Evolutionary conservation across 2,113 vertebrate species (phyloP).

Genomic region (Gymnarchus niloticus): DNA sequence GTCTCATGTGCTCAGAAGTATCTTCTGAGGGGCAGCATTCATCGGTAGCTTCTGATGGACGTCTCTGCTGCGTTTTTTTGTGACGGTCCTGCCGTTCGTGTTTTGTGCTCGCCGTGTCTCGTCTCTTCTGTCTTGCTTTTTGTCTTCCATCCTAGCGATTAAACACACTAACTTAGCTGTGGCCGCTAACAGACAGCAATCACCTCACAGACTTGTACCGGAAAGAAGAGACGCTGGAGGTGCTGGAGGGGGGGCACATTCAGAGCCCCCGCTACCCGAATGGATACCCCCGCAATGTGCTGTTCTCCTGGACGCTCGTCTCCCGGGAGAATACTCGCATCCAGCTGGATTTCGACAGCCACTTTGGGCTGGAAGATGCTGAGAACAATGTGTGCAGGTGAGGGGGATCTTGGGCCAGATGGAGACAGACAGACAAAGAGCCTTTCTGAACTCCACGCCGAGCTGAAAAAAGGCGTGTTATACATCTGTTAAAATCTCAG

Average conservation of each 20-base stretch:
- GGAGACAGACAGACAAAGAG: background rate
- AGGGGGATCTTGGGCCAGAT: slow-evolving; percentile 35
- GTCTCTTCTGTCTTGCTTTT: slow-evolving; percentile 23
- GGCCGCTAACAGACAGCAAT: slow-evolving; percentile 89
- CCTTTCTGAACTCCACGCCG: background rate
- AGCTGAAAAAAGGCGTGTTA: background rate
- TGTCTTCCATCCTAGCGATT: slow-evolving; percentile 60
- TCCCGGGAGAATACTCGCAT: slow-evolving; percentile 77
- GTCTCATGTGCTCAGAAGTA: background rate
- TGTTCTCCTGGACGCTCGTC: slow-evolving; percentile 85
- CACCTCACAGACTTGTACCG: slow-evolving; percentile 94
- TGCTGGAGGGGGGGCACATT: slow-evolving; percentile 73
- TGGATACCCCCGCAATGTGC: slow-evolving; percentile 86
- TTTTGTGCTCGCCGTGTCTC: slow-evolving; percentile 6
- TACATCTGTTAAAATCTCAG: background rate
- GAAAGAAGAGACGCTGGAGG: slow-evolving; percentile 78
- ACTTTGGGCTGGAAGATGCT: slow-evolving; percentile 88
- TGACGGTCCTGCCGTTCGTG: background rate
- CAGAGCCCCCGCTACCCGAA: slow-evolving; percentile 90
- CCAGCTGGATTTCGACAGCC: slow-evolving; percentile 83
- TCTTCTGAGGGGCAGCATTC: background rate
- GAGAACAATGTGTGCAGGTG: slow-evolving; percentile 92
- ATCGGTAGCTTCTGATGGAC: background rate
- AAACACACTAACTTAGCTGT: slow-evolving; percentile 82
- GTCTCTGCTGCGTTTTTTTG: background rate